Evolutionary conservation across 2,888 invertebrate genomes (phyloP).

Genomic region (Scaptomyza flava): DNA sequence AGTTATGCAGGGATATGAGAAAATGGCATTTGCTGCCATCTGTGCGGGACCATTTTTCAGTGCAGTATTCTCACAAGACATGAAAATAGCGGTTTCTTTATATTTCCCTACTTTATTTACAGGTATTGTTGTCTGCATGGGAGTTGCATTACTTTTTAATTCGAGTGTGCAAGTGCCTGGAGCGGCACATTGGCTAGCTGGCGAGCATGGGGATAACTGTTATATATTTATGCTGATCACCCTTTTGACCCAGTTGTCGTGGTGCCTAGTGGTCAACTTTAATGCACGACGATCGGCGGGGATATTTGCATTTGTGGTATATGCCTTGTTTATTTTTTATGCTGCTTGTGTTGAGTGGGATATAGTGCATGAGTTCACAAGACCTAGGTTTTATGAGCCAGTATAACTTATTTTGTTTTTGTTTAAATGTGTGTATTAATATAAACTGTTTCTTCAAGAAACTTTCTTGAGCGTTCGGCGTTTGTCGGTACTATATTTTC

Average conservation of each 20-base stretch:
- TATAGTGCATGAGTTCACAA: slow-evolving; percentile 32
- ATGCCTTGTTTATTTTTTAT: slow-evolving; percentile 42
- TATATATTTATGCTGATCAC: slow-evolving; percentile 48
- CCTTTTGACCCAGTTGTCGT: slow-evolving; percentile 28
- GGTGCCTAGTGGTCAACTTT: slow-evolving; percentile 50
- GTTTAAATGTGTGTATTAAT: neutral
- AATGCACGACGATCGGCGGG: slow-evolving; percentile 50
- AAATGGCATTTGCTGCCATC: slow-evolving; percentile 55
- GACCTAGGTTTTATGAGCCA: slow-evolving; percentile 6
- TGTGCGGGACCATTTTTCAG: slow-evolving; percentile 52
- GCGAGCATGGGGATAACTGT: slow-evolving; percentile 46
- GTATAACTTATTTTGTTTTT: slow-evolving; percentile 1
- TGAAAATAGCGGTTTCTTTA: neutral
- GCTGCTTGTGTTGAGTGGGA: slow-evolving; percentile 20
- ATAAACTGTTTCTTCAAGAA: neutral
- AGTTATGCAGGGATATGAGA: slow-evolving; percentile 51
- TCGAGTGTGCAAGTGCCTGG: neutral
- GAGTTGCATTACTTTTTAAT: slow-evolving; percentile 30
- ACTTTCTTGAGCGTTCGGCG: neutral
- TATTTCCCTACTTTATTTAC: neutral
- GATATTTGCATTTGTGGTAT: slow-evolving; percentile 41
- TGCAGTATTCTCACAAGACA: slow-evolving; percentile 9
- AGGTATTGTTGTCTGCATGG: slow-evolving; percentile 46
- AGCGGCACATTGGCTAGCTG: slow-evolving; percentile 27
- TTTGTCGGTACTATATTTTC: slow-evolving; percentile 9